phyloP scores from a whole-genome alignment of 1,140 invertebrate species.

The Nephotettix cincticeps region DNA sequence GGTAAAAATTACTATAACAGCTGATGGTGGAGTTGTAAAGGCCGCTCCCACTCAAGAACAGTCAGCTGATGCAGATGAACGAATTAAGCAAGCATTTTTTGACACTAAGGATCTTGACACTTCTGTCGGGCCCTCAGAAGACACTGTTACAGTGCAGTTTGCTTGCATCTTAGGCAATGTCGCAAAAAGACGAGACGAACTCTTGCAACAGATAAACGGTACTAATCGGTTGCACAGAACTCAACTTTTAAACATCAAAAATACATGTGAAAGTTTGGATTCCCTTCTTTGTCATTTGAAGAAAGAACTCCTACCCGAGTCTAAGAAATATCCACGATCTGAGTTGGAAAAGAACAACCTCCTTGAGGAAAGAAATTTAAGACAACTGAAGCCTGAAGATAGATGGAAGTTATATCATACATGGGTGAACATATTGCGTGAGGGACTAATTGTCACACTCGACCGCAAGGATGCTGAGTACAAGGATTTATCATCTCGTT shows the following conservation, averaged over 20 bases:
- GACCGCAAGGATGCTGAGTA: not conserved
- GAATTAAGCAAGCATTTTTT: conserved; percentile 1
- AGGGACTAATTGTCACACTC: not conserved
- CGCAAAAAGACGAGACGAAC: too few species aligned
- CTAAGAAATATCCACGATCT: not conserved
- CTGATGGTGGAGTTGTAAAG: not conserved
- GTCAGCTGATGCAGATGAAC: not conserved
- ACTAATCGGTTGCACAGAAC: too few species aligned
- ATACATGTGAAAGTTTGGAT: not conserved
- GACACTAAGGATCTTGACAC: not conserved
- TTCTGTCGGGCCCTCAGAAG: not conserved
- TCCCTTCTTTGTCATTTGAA: not conserved
- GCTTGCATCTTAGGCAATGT: not conserved
- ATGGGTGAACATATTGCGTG: conserved; percentile 16
- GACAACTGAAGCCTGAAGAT: not conserved
- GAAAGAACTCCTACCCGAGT: not conserved
- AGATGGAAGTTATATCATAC: conserved; percentile 31
- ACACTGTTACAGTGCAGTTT: not conserved
- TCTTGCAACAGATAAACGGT: too few species aligned
- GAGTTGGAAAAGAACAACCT: not conserved
- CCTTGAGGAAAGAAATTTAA: not conserved
- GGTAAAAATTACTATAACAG: conserved; percentile 11
- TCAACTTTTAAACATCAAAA: too few species aligned
- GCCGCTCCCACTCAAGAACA: not conserved
- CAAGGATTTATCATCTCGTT: not conserved